Percentiles rank a stretch among this genome's conserved stretches.
phyloP scores from a whole-genome alignment of 2,113 vertebrate species.

The Globicephala melas region DNA sequence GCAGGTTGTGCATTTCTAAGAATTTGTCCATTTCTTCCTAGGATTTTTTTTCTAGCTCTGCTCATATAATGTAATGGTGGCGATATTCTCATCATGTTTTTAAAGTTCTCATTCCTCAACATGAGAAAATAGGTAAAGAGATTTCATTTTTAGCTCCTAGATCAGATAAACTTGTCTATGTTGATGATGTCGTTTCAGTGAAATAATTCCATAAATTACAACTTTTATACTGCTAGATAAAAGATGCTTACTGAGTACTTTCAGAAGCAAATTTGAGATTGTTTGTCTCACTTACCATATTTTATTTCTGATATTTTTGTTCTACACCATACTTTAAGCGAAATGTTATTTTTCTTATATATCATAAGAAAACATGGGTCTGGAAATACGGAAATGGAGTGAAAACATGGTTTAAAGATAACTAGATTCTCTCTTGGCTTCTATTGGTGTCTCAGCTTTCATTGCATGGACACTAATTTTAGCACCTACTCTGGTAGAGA shows the following conservation, averaged over 20 bases:
- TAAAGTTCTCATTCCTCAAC: neutral
- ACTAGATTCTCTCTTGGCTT: neutral
- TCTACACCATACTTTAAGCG: neutral
- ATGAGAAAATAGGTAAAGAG: neutral
- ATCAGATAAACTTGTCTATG: neutral
- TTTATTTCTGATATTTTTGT: neutral
- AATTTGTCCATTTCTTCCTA: too few species aligned
- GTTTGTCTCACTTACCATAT: neutral
- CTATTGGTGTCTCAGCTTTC: neutral
- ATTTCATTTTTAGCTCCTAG: neutral
- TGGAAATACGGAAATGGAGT: neutral
- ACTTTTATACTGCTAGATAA: neutral
- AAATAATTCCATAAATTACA: neutral
- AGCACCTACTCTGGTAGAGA: neutral
- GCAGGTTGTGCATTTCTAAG: too few species aligned
- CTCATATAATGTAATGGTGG: neutral
- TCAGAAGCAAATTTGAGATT: neutral
- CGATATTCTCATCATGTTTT: neutral
- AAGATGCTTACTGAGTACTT: conserved; percentile 1
- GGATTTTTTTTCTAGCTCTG: neutral
- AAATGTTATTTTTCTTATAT: neutral
- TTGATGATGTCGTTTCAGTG: neutral
- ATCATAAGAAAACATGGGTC: neutral
- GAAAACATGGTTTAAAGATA: conserved; percentile 1
- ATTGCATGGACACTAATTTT: neutral